These are phyloP conservation scores for Saccopteryx bilineata DNA, from an alignment of 2,113 vertebrate species.

Conservation along the genomic window DNA sequence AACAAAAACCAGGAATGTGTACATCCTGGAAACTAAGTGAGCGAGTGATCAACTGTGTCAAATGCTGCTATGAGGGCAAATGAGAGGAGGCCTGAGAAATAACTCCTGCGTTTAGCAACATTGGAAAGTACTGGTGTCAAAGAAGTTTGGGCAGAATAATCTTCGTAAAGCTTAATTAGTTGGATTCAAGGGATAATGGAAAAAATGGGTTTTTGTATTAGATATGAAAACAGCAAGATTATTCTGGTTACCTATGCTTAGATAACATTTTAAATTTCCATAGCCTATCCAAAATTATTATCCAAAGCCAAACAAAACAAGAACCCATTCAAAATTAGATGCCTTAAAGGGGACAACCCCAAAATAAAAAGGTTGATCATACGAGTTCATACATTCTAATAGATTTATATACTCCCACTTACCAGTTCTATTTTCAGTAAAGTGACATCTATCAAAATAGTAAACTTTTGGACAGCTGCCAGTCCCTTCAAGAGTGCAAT, in stretches of 20 bases:
- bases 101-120: not conserved
- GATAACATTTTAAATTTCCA: slow-evolving; percentile 6
- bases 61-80: not conserved
- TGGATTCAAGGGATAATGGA: not conserved
- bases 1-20: not conserved
- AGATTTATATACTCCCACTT: slow-evolving; percentile 73
- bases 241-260: slow-evolving; percentile 13
- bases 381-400: not conserved
- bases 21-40: not conserved
- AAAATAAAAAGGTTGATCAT: slow-evolving; percentile 38
- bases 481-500: slow-evolving; percentile 97
- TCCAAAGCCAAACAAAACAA: not conserved
- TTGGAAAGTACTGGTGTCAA: not conserved
- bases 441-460: slow-evolving; percentile 99
- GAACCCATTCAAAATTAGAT: slow-evolving; percentile 46
- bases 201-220: not conserved
- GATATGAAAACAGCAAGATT: slow-evolving; percentile 36
- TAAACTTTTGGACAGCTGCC: slow-evolving; percentile 99
- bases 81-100: not conserved
- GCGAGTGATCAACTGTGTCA: not conserved
- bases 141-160: not conserved
- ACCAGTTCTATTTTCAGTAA: slow-evolving; percentile 98
- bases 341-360: not conserved
- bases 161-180: not conserved
- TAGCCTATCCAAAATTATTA: slow-evolving; percentile 32